Base-by-base conservation (phyloP, 2,797 vertebrate species). In the Phrynocephalus guinanensis region DNA sequence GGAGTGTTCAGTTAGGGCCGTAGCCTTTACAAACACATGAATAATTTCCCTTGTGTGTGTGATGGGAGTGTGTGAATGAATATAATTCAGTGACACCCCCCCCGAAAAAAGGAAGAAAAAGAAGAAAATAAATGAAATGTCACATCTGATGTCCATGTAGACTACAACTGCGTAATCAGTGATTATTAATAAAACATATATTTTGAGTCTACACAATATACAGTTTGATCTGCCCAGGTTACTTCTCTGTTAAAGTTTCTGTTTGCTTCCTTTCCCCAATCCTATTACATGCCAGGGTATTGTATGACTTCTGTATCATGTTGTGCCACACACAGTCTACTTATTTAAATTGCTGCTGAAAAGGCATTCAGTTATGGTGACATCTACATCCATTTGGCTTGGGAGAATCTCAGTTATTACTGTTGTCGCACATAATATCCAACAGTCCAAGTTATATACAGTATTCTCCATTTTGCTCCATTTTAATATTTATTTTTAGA, bases 211-310 rank as follows among this genome's bases (percentile, higher is more conserved):
- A 70, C 80, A 88, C 84, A 72, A 93, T 84, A 89, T 91, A 82
- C 28, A 56, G 52, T 82, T 38, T 48, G 60, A 84, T 84, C 85
- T 89, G 72, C 85, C 92, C 90, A 89, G 90, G 90, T 95, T 90
- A 91, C 87, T 86, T 92, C 86, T 82, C 30, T 86, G 88, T 89
- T 94, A 91, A n/a, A 77, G 68, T 92, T 91, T 90, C 83, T 84
- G 82, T 90, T 92, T 90, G 11, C 67, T 93, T 94, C 92, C 80
- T 48, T 94, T 91, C 60, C 4, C 92, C 92, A 91, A 92, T 93
- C 87, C 90, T 82, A 88, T 87, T 89, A 82, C 80, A 82, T 72
- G 71, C 71, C 72, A 86, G 86, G 79, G 77, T 92, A 85, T 89
- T 67, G 38, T 90, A 70, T 90, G 91, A 93, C 90, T 73, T 86